phyloP scores from a whole-genome alignment of 2,888 invertebrate genomes.

The Metopia argyrocephala region DNA sequence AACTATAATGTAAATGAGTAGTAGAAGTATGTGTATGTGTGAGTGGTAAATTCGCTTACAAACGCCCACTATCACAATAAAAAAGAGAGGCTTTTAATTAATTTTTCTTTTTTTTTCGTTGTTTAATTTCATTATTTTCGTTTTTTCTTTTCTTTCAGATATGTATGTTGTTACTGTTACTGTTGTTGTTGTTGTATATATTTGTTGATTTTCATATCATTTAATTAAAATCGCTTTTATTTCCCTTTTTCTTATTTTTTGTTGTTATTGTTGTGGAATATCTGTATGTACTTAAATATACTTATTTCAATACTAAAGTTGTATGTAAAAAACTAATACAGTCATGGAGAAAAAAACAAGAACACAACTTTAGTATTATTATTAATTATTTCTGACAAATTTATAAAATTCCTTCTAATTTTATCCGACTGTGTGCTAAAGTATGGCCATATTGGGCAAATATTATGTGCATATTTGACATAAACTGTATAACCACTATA shows the following conservation, averaged over 20 bases:
- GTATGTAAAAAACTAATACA: not conserved
- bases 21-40: not conserved
- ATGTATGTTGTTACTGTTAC: not conserved
- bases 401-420: too few species aligned
- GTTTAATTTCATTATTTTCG: constrained; percentile 31
- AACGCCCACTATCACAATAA: constrained; percentile 56
- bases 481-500: too few species aligned
- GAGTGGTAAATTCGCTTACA: constrained; percentile 56
- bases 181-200: constrained; percentile 30
- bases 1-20: not conserved
- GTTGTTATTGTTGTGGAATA: constrained; percentile 3
- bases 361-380: too few species aligned
- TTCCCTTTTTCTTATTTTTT: constrained; percentile 42
- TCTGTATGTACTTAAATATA: not conserved
- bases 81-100: constrained; percentile 52
- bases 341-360: not conserved
- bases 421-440: too few species aligned
- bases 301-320: not conserved
- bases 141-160: constrained; percentile 1
- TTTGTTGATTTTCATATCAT: constrained; percentile 68
- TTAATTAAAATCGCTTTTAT: constrained; percentile 68
- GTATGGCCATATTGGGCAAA: too few species aligned
- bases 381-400: too few species aligned
- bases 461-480: too few species aligned
- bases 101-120: constrained; percentile 49